Base-by-base conservation (phyloP, 2,888 invertebrate genomes). In the Synanthedon vespiformis region DNA sequence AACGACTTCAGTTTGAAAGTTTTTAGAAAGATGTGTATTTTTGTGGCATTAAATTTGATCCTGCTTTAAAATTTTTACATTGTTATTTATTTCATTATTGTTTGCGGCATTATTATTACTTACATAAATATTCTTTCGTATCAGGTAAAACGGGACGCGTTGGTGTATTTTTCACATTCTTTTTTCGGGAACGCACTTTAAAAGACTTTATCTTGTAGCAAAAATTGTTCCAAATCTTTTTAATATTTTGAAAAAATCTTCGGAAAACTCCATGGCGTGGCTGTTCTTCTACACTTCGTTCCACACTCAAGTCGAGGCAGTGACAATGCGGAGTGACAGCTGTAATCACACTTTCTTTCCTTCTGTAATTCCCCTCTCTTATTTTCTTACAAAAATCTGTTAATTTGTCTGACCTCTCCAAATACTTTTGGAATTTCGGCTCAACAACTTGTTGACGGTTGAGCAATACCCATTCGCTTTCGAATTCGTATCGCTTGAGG, bases 391-490 rank as follows among this genome's bases (percentile, higher is more conserved):
- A 86, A 2, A 81, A 55, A 34, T 62, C 62, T 0, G 75, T 75
- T 18, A 87, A 52, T 2, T 68, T 63, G 40, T 79, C 72, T 4
- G 70, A 62, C 49, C 63, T 77, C 11, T 71, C 60, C 13, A 87
- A 61, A 22, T 65, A 68, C 40, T 70, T 64, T 55, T 81, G 84
- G 52, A 84, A 81, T 54, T 60, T 78, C 1, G 87, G 83, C 44
- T 79, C 76, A 44, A 71, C 57, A 1, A 87, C 55, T 51, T 80
- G 70, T 49, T 81, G 70, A 44, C 67, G 66, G 1, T 74, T 72
- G 2, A 85, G 61, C 27, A 87, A 61, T 44, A 87, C 70, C 87
- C 87, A 87, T 48, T 83, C 80, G 56, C 86, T 86, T 61, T 86
- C 79, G 14, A 67, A 65, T 12, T 75, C 77, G 49, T 74, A 80